Conservation (phyloP, 2,113 vertebrate species). For the Lontra canadensis region DNA sequence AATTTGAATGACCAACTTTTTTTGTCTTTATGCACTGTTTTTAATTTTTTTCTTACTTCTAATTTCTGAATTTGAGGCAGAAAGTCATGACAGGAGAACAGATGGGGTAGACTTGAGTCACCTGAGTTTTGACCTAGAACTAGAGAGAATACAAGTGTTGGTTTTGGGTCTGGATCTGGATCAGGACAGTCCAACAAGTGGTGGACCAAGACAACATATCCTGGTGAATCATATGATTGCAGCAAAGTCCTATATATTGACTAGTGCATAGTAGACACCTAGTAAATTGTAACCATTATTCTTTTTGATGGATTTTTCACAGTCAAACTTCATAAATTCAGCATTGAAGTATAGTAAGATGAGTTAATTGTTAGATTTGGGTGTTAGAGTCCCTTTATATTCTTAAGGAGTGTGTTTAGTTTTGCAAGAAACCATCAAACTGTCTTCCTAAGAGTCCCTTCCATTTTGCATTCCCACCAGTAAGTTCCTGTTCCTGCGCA, state of each 20-base stretch:
- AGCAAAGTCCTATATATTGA: not conserved
- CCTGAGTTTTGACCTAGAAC: not conserved
- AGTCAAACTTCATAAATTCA: not conserved
- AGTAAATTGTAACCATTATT: not conserved
- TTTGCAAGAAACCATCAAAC: not conserved
- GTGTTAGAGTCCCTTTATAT: not conserved
- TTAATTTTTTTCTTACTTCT: not conserved
- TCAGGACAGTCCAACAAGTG: fast-evolving
- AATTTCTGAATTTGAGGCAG: not conserved
- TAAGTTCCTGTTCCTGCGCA: not conserved
- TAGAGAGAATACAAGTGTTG: not conserved
- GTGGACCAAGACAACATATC: fast-evolving
- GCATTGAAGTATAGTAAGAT: not conserved
- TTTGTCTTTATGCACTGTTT: not conserved
- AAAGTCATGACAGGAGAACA: not conserved
- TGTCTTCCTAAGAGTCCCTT: not conserved
- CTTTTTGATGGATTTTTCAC: not conserved
- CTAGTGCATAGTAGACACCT: not conserved
- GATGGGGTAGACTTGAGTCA: not conserved
- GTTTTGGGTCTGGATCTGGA: not conserved
- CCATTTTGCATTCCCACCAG: not conserved
- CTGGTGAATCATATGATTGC: not conserved
- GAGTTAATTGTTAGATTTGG: not conserved
- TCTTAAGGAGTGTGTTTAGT: not conserved
- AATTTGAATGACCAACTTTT: not conserved